Evolutionary conservation across 2,888 invertebrate species (phyloP).

Genomic region (Drosophila fungiperda): DNA sequence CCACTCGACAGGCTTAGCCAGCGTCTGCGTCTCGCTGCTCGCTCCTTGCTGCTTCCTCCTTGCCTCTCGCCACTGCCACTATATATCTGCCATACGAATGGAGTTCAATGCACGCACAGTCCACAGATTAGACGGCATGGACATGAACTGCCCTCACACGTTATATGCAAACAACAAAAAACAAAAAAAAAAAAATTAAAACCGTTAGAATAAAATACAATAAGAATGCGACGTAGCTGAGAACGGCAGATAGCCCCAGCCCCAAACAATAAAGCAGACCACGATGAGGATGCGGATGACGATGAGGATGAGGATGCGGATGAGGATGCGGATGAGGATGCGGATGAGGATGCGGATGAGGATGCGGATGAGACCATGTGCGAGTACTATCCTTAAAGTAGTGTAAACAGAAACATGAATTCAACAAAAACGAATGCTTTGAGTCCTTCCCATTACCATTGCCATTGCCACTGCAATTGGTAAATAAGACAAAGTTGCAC

Average conservation of each 20-base stretch:
- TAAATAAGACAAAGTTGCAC: neutral
- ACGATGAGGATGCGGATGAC: slow-evolving; percentile 11
- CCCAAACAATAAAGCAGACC: slow-evolving; percentile 24
- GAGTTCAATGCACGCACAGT: slow-evolving; percentile 59
- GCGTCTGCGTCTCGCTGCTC: neutral
- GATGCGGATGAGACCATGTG: neutral
- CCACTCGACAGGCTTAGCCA: slow-evolving; percentile 45
- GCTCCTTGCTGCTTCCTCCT: neutral
- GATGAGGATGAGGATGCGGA: too few species aligned
- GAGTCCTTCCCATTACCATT: neutral
- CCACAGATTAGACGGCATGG: slow-evolving; percentile 68
- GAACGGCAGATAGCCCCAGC: slow-evolving; percentile 35
- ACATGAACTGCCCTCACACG: slow-evolving; percentile 42
- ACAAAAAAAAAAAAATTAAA: slow-evolving; percentile 7
- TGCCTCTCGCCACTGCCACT: neutral
- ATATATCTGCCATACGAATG: slow-evolving; percentile 5
- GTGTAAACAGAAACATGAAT: slow-evolving; percentile 7
- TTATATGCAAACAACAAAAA: slow-evolving; percentile 43
- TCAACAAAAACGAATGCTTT: neutral
- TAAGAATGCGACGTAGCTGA: slow-evolving; percentile 34
- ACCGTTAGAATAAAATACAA: slow-evolving; percentile 16
- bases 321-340: slow-evolving; percentile 3
- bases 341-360: too few species aligned
- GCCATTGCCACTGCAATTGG: too few species aligned
- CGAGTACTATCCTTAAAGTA: slow-evolving; percentile 2